Conservation (phyloP, 2,797 vertebrate genomes). For the Anniella stebbinsi region DNA sequence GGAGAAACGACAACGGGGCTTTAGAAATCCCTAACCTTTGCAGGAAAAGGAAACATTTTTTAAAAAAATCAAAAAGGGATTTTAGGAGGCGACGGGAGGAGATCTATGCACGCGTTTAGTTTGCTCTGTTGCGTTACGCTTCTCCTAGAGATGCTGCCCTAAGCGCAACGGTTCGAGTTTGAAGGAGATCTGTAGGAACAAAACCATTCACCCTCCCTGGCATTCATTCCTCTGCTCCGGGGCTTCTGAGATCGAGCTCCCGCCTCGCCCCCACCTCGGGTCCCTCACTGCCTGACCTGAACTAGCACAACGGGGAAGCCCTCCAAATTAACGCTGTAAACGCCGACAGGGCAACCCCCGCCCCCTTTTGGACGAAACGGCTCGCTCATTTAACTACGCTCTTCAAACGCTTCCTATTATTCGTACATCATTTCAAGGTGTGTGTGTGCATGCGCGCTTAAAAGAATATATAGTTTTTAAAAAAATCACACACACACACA, state of each 20-base stretch:
- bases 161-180: accelerated
- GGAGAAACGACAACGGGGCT: neutral
- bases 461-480: no score
- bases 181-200: neutral
- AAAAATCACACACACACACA: no score
- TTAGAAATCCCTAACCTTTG: neutral
- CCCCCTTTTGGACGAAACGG: conserved; percentile 1
- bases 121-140: neutral
- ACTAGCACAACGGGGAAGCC: neutral
- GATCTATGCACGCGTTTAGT: neutral
- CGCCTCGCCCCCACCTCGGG: accelerated
- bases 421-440: neutral
- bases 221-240: accelerated
- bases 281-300: neutral
- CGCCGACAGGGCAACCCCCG: conserved; percentile 5
- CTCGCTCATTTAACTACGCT: neutral
- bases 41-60: neutral
- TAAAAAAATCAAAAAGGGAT: neutral
- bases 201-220: accelerated
- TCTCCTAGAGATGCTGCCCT: accelerated
- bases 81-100: neutral
- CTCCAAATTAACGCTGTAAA: neutral
- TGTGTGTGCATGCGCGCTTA: neutral
- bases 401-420: neutral
- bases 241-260: accelerated